Conservation (phyloP, 2,113 vertebrate species). For the Eurypyga helias region DNA sequence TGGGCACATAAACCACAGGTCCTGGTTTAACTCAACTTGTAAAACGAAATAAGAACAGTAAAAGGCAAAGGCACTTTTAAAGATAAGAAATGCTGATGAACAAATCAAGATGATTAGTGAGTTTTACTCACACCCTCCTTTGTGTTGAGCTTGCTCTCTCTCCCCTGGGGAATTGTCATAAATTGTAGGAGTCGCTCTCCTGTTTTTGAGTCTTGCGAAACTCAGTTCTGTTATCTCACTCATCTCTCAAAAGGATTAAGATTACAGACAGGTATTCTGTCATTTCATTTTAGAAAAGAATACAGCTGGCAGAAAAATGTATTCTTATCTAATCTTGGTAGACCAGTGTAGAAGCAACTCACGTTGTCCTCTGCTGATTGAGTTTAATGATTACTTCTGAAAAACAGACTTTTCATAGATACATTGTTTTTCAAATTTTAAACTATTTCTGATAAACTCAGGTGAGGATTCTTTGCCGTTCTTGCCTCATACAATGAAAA, state of each 20-base stretch:
- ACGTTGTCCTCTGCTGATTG: background rate
- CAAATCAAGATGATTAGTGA: background rate
- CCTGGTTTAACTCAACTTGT: background rate
- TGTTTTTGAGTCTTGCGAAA: background rate
- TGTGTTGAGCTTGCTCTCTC: background rate
- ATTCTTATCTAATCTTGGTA: background rate
- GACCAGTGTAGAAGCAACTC: background rate
- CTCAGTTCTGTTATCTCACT: background rate
- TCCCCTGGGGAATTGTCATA: background rate
- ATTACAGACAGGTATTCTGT: background rate
- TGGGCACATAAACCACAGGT: no score
- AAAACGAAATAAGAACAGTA: background rate
- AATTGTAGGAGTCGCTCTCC: background rate
- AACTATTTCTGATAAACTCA: background rate
- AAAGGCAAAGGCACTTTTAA: background rate
- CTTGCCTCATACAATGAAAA: background rate
- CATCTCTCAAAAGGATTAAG: background rate
- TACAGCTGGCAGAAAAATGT: background rate
- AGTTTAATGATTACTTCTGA: background rate
- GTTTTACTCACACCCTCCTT: background rate
- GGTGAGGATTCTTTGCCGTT: background rate
- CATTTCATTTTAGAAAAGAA: background rate
- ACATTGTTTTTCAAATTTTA: background rate
- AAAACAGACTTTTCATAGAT: background rate
- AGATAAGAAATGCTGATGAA: background rate